Conservation (phyloP, 2,888 invertebrate genomes). For the Rhingia campestris region DNA sequence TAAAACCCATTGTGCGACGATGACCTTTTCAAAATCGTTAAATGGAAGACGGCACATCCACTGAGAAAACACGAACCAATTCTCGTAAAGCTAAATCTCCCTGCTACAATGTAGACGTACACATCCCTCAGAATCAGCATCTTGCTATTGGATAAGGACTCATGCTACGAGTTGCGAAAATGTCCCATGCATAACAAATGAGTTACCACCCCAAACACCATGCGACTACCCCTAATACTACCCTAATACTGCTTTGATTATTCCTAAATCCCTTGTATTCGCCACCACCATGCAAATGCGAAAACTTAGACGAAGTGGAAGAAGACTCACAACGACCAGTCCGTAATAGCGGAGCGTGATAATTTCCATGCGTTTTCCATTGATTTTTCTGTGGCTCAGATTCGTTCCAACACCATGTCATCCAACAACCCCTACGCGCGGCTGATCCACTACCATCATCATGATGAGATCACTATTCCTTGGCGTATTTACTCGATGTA, state of each 20-base stretch:
- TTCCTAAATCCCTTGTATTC: conserved; percentile 53
- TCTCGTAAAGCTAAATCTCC: conserved; percentile 16
- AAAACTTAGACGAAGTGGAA: not conserved
- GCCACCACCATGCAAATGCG: conserved; percentile 16
- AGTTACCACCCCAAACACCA: conserved; percentile 12
- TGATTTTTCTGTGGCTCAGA: conserved; percentile 36
- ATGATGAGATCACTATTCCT: conserved; percentile 38
- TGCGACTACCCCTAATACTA: conserved; percentile 30
- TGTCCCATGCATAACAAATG: conserved; percentile 61
- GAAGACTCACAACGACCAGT: conserved; percentile 46
- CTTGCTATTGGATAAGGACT: not conserved
- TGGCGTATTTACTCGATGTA: not conserved
- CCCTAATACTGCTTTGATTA: conserved; percentile 57
- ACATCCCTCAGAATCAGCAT: not conserved
- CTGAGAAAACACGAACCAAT: not conserved
- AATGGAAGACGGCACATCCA: not conserved
- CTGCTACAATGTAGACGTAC: conserved; percentile 32
- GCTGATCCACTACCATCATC: conserved; percentile 21
- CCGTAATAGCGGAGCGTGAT: conserved; percentile 23
- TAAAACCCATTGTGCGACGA: too few relatives aligned
- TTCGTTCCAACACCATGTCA: conserved; percentile 1
- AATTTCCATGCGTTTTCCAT: conserved; percentile 37
- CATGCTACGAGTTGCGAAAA: conserved; percentile 8
- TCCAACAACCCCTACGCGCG: conserved; percentile 13
- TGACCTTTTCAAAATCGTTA: too few relatives aligned